Evolutionary conservation across 2,113 vertebrate species (phyloP), one percentile per base, ranked within the genome.

Genomic region (Oncorhynchus keta): DNA sequence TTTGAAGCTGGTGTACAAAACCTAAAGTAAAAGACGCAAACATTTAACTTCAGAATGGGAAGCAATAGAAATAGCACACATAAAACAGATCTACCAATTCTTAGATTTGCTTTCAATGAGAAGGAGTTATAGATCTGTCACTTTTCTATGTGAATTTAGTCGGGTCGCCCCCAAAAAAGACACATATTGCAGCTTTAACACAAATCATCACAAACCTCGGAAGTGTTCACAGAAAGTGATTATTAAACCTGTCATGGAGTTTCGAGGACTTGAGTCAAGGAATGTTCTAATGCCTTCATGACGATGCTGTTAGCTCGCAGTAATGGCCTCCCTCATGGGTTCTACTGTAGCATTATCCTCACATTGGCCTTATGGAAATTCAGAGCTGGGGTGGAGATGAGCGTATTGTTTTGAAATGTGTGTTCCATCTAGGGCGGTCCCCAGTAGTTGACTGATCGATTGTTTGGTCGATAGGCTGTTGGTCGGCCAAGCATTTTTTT

Each of bases 311-410:
- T 39, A 9, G 35, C 35, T 39, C 8, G 16, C 51, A 57, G 30
- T 86, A 80, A 85, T 83, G 78, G 76, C 75, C 75, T 75, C 51
- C 78, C 62, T 35, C 5, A 35, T 35, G 5, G 1, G 32, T 35
- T 35, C 32, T 35, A 35, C 69, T 49, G 22, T 45, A 81, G 74
- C 75, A 65, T 81, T 82, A 86, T 75, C 81, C 64, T 76, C 71
- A 49, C 28, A 71, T 35, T 82, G 73, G 45, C 66, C 80, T 85
- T 83, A 83, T 82, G 35, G 76, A 81, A 79, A 83, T 81, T 62
- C 72, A 22, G 59, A 49, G 57, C 73, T 78, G 57, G 72, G 28
- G 51, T 71, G 79, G 16, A 75, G 82, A 78, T 72, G 72, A 73
- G 65, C 68, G n/a, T 48, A 39, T 79, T 81, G 73, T 64, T 77